Conservation (phyloP, 1,140 invertebrate genomes). For the Caerostris darwini region DNA sequence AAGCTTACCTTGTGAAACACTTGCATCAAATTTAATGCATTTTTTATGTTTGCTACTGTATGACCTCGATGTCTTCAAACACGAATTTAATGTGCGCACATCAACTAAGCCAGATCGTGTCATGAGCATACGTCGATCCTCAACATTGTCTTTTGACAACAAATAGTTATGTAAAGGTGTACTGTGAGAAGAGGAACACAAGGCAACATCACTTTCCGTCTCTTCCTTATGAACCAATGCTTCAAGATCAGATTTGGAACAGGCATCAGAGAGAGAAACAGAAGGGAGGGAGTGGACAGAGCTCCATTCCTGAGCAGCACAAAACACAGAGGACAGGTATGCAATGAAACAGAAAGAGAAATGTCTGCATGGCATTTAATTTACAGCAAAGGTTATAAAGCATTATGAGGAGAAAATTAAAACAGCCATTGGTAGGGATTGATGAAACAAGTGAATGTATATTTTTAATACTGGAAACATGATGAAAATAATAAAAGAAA, state of each 20-base stretch:
- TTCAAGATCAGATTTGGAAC: slow-evolving; percentile 50
- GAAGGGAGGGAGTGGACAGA: slow-evolving; percentile 74
- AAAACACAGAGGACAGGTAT: slow-evolving; percentile 73
- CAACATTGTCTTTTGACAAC: slow-evolving; percentile 52
- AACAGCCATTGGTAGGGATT: background rate
- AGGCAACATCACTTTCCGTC: slow-evolving; percentile 46
- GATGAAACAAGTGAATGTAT: background rate
- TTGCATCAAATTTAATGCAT: slow-evolving; percentile 74
- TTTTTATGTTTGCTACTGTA: slow-evolving; percentile 49
- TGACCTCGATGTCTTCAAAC: slow-evolving; percentile 58
- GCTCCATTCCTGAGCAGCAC: slow-evolving; percentile 75
- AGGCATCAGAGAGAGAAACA: slow-evolving; percentile 66
- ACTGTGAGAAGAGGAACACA: slow-evolving; percentile 70
- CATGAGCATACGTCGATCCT: slow-evolving; percentile 53
- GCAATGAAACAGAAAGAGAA: slow-evolving; percentile 51
- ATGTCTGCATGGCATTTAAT: slow-evolving; percentile 23
- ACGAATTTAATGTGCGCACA: slow-evolving; percentile 64
- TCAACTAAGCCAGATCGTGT: slow-evolving; percentile 14
- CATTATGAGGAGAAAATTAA: slow-evolving; percentile 18
- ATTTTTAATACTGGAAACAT: too few relatives aligned
- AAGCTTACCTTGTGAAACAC: slow-evolving; percentile 37
- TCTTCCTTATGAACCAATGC: slow-evolving; percentile 61
- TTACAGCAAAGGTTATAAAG: slow-evolving; percentile 43
- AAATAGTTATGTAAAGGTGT: slow-evolving; percentile 70
- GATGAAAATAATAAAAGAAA: too few relatives aligned